These are phyloP conservation scores for Pardosa pseudoannulata DNA, from an alignment of 2,888 invertebrate genomes.

Conservation along the genomic window DNA sequence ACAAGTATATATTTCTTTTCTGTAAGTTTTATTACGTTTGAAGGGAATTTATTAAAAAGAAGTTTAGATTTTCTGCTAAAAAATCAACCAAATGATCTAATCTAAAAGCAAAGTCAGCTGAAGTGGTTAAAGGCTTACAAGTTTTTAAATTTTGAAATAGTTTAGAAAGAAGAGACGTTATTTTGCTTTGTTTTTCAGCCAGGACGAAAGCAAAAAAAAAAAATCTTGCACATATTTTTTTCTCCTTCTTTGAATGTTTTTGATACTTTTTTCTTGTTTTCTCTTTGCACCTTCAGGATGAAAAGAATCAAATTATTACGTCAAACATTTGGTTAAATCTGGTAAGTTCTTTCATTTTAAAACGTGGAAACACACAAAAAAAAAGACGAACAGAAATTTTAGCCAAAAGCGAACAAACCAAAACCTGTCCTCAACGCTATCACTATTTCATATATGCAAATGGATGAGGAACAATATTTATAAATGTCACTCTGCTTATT, in stretches of 20 bases:
- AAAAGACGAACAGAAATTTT: conserved; percentile 56
- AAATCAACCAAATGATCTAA: too few relatives aligned
- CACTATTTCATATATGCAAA: conserved; percentile 55
- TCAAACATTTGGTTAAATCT: conserved; percentile 98
- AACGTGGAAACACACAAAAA: conserved; percentile 65
- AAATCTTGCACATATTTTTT: conserved; percentile 57
- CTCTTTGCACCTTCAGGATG: conserved; percentile 85
- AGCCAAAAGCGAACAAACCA: conserved; percentile 58
- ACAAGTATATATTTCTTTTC: too few relatives aligned
- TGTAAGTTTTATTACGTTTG: too few relatives aligned
- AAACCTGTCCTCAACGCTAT: conserved; percentile 59
- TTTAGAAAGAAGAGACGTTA: conserved; percentile 25
- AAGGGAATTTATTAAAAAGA: too few relatives aligned
- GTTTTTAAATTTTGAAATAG: conserved; percentile 9
- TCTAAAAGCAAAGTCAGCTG: too few relatives aligned
- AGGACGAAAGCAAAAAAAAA: conserved; percentile 38
- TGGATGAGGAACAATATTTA: conserved; percentile 53
- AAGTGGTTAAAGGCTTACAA: not conserved
- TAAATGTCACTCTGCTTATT: too few relatives aligned
- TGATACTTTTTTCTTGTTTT: conserved; percentile 72
- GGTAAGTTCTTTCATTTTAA: conserved; percentile 84
- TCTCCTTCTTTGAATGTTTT: conserved; percentile 65
- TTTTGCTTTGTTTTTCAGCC: conserved; percentile 66
- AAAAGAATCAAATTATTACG: conserved; percentile 99
- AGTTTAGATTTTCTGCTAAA: too few relatives aligned